Evolutionary conservation across 2,797 vertebrate species (phyloP).

Genomic region (Myoxocephalus aenaeus): DNA sequence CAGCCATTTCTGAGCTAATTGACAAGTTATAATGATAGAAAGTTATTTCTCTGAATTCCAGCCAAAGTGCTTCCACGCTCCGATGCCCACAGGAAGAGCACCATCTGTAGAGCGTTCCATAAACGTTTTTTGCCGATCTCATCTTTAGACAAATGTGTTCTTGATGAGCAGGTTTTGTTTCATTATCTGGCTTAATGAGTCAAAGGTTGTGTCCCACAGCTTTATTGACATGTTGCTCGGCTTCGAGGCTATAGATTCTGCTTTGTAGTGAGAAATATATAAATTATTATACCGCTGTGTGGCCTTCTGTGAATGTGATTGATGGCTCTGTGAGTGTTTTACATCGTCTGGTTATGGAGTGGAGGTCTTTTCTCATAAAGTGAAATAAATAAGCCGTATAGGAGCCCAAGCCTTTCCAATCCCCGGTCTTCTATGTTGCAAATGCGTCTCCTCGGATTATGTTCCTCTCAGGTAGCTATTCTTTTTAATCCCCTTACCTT

Average conservation of each 20-base stretch:
- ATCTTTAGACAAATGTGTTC: conserved; percentile 59
- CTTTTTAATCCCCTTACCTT: conserved; percentile 69
- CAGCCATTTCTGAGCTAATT: conserved; percentile 55
- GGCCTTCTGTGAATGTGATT: conserved; percentile 44
- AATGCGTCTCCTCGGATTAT: conserved; percentile 60
- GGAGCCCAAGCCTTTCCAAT: conserved; percentile 36
- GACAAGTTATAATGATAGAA: conserved; percentile 61
- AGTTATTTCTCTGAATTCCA: conserved; percentile 65
- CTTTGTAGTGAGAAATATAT: conserved; percentile 40
- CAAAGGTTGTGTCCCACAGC: conserved; percentile 59
- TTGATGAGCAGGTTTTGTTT: conserved; percentile 71
- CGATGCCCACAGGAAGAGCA: conserved; percentile 67
- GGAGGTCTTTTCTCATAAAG: conserved; percentile 42
- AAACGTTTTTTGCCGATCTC: conserved; percentile 62
- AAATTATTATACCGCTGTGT: conserved; percentile 27
- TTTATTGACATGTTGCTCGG: conserved; percentile 52
- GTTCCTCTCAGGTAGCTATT: conserved; percentile 51
- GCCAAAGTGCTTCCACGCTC: conserved; percentile 65
- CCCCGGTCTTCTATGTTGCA: conserved; percentile 47
- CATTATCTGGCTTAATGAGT: conserved; percentile 67
- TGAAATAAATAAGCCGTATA: conserved; percentile 37
- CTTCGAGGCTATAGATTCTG: conserved; percentile 22
- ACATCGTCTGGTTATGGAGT: conserved; percentile 25
- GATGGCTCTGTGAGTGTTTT: conserved; percentile 45
- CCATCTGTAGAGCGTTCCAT: conserved; percentile 71